Percentiles rank a stretch among this genome's conserved stretches.
These are phyloP conservation scores for Lepilemur ruficaudatus DNA, from an alignment of 2,797 vertebrate species.

Conservation along the genomic window DNA sequence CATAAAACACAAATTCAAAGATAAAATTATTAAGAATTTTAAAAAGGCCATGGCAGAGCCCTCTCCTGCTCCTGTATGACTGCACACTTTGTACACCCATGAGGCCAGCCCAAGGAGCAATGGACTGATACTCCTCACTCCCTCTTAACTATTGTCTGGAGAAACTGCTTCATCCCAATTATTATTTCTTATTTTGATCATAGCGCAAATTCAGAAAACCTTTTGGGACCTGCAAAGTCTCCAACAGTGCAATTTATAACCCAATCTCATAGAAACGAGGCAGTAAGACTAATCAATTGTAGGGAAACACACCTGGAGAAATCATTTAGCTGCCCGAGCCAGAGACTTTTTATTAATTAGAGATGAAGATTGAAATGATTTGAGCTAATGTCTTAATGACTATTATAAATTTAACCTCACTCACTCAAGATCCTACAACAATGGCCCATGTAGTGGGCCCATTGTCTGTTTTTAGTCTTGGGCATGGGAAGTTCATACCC, in stretches of 20 bases:
- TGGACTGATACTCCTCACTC: background rate
- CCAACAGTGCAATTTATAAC: background rate
- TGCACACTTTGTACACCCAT: too few species aligned
- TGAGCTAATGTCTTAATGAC: background rate
- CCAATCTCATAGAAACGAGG: background rate
- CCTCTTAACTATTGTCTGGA: background rate
- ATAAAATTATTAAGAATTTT: background rate
- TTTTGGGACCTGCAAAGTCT: background rate
- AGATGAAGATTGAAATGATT: background rate
- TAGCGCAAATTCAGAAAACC: slow-evolving; percentile 35
- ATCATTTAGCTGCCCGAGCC: background rate
- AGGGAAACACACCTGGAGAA: slow-evolving; percentile 9
- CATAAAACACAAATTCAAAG: background rate
- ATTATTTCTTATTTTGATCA: slow-evolving; percentile 30
- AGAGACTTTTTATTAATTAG: slow-evolving; percentile 11
- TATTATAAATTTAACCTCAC: background rate
- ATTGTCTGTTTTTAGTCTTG: background rate
- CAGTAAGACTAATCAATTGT: background rate
- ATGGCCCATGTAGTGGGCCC: background rate
- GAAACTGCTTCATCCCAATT: background rate
- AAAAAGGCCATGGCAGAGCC: background rate
- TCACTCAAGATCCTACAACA: background rate
- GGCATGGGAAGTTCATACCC: background rate
- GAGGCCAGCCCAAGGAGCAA: background rate
- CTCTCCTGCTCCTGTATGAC: background rate